Conservation (phyloP, 2,797 vertebrate species). For the Peromyscus eremicus region DNA sequence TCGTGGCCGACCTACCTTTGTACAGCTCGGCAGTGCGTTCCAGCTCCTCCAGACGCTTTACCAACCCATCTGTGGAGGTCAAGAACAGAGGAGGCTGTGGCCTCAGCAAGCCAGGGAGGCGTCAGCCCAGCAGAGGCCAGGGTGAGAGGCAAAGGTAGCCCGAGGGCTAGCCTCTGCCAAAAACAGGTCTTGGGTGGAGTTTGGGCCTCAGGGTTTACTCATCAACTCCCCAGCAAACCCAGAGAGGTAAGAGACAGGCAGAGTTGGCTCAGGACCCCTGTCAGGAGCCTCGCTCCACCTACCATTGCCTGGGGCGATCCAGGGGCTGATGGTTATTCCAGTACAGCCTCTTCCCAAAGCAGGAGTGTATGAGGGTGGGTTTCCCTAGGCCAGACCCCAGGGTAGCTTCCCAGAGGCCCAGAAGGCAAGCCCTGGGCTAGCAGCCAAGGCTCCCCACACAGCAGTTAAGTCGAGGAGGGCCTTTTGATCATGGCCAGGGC, state of each 20-base stretch:
- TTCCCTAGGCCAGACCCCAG: not conserved
- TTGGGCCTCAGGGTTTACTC: not conserved
- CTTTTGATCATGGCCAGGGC: not conserved
- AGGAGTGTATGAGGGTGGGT: rapidly evolving
- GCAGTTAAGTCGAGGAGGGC: no score
- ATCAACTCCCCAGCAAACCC: not conserved
- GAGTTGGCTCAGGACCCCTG: not conserved
- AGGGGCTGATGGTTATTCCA: not conserved
- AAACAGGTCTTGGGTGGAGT: not conserved
- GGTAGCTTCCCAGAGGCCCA: rapidly evolving
- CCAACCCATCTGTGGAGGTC: constrained; percentile 93
- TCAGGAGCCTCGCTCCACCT: not conserved
- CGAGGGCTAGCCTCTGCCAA: not conserved
- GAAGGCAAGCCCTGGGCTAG: not conserved
- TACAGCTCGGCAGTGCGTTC: constrained; percentile 99
- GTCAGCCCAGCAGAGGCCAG: no score
- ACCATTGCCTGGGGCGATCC: not conserved
- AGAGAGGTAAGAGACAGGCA: not conserved
- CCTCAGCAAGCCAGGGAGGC: rapidly evolving
- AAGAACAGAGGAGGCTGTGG: not conserved
- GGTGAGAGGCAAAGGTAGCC: no score
- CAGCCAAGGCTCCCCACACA: not conserved
- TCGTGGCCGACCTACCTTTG: constrained; percentile 90
- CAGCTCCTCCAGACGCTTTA: constrained; percentile 97
- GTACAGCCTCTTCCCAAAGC: not conserved